Conservation (phyloP, 2,797 vertebrate genomes). For the Notolepis coatsorum region DNA sequence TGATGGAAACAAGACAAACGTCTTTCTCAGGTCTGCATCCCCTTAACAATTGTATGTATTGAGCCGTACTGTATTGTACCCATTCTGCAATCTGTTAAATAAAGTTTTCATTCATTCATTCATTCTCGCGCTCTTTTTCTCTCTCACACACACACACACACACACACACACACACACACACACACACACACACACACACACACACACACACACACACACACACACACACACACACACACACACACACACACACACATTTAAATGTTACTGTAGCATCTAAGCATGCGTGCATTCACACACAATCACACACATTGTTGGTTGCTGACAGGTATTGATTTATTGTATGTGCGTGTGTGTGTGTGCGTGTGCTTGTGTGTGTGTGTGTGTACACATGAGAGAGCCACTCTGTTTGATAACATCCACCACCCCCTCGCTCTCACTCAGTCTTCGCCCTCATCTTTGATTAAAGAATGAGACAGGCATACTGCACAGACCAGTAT, state of each 20-base stretch:
- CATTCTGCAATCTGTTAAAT: too few species aligned
- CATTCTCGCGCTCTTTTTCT: constrained; percentile 25
- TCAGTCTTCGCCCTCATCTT: constrained; percentile 45
- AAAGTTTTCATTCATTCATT: constrained; percentile 20
- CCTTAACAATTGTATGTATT: too few species aligned
- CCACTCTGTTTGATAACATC: constrained; percentile 70
- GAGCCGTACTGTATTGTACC: too few species aligned
- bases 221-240: constrained; percentile 49
- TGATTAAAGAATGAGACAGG: constrained; percentile 68
- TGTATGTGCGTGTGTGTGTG: constrained; percentile 15
- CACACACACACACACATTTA: constrained; percentile 1
- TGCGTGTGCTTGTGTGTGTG: neutral
- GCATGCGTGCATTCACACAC: neutral
- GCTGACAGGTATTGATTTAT: constrained; percentile 47
- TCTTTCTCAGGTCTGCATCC: too few species aligned
- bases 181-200: neutral
- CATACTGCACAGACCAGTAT: constrained; percentile 21
- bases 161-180: constrained; percentile 6
- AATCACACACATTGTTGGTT: constrained; percentile 3
- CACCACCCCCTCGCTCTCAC: constrained; percentile 41
- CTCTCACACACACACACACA: constrained; percentile 7
- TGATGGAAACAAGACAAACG: too few species aligned
- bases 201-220: constrained; percentile 47
- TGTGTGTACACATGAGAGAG: constrained; percentile 19
- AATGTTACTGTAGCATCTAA: neutral